A percentile compares a stretch with the other conserved stretches of the same genome.
Conservation (phyloP, 2,797 vertebrate species). For the Macropodus opercularis region DNA sequence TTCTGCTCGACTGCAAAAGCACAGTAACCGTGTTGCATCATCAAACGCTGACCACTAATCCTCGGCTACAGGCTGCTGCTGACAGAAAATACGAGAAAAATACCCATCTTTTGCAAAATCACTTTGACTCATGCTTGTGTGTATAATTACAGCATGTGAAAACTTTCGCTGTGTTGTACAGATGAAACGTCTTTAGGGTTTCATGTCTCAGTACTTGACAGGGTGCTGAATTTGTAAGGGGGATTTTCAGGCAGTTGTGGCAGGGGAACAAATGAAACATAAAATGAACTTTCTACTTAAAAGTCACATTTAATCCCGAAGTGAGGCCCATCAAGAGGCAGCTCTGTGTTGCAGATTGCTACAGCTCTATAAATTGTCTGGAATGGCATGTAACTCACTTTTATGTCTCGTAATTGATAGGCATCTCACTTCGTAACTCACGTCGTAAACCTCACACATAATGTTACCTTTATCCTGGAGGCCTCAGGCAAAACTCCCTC, state of each 20-base stretch:
- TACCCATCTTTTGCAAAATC: slow-evolving; percentile 41
- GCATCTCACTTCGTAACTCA: slow-evolving; percentile 2
- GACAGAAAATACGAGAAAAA: slow-evolving; percentile 40
- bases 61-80: slow-evolving; percentile 48
- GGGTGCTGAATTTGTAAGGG: slow-evolving; percentile 40
- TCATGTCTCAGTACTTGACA: slow-evolving; percentile 36
- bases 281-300: slow-evolving; percentile 38
- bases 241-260: slow-evolving; percentile 48
- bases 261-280: slow-evolving; percentile 34
- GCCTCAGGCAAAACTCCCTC: slow-evolving; percentile 18
- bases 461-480: slow-evolving; percentile 36
- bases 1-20: slow-evolving; percentile 71
- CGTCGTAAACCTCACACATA: slow-evolving; percentile 14
- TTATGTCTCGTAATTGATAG: slow-evolving; percentile 46
- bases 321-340: background rate
- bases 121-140: slow-evolving; percentile 51
- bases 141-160: slow-evolving; percentile 26
- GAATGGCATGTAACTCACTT: slow-evolving; percentile 21
- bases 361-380: slow-evolving; percentile 24
- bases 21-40: slow-evolving; percentile 72
- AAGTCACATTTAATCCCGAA: slow-evolving; percentile 36
- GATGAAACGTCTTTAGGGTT: slow-evolving; percentile 41
- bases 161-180: slow-evolving; percentile 46
- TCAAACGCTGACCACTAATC: slow-evolving; percentile 69
- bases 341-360: slow-evolving; percentile 26